These are phyloP conservation scores for Scomber colias DNA, from an alignment of 2,113 vertebrate genomes.

Conservation along the genomic window DNA sequence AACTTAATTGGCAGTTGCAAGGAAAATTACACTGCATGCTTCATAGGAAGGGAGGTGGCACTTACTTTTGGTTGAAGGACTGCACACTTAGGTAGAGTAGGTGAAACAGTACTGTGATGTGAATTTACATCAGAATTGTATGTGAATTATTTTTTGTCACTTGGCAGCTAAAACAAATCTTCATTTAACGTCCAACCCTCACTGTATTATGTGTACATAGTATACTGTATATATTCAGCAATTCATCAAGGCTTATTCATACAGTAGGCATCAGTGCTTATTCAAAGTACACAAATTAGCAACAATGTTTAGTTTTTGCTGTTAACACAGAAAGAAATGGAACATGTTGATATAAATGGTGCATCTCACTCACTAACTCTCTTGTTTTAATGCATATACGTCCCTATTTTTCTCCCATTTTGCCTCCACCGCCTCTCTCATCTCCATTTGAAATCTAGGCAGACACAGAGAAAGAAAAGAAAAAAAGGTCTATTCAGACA, in stretches of 20 bases:
- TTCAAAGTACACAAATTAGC: slow-evolving; percentile 2
- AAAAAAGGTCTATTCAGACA: slow-evolving; percentile 59
- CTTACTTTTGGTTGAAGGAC: not conserved
- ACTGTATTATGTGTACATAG: not conserved
- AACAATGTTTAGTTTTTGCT: slow-evolving; percentile 5
- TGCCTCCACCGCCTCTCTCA: slow-evolving; percentile 39
- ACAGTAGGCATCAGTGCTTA: not conserved
- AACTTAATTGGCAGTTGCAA: slow-evolving; percentile 16
- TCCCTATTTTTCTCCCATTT: slow-evolving; percentile 10
- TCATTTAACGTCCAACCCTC: not conserved
- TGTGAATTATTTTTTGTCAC: not conserved
- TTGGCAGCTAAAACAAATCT: not conserved
- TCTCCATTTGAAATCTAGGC: slow-evolving; percentile 62
- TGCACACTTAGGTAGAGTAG: not conserved
- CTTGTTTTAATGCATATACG: slow-evolving; percentile 26
- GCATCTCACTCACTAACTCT: not conserved
- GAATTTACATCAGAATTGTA: not conserved
- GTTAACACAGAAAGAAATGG: not conserved
- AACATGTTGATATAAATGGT: slow-evolving; percentile 9
- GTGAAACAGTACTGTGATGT: not conserved
- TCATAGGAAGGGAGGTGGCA: not conserved
- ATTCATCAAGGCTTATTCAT: not conserved
- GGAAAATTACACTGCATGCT: slow-evolving; percentile 10
- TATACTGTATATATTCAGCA: not conserved
- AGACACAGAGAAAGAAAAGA: slow-evolving; percentile 2